Evolutionary conservation across 1,140 invertebrate species (phyloP), one percentile per base, ranked within the genome.

Genomic region (Paraescarpia echinospica): DNA sequence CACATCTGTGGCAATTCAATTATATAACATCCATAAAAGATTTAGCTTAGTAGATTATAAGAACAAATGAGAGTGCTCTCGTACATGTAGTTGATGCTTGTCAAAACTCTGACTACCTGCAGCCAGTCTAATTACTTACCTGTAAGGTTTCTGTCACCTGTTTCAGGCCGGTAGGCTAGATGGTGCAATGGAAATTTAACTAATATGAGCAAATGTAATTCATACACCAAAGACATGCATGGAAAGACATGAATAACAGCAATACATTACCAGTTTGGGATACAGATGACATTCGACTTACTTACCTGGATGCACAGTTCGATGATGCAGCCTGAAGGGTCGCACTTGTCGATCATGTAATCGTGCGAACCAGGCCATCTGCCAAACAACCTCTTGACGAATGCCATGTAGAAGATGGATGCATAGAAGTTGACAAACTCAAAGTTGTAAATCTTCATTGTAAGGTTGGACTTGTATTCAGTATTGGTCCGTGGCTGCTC

Each of bases 341-440:
- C 91, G n/a, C 91, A 91, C n/a, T 91, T 91, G 34, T 93, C 92
- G 31, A 48, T 90, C 6, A 1, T 91, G 48, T 93, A 93, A 33
- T 92, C n/a, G 35, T 93, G 91, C 18, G 91, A 35, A 31, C 92
- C 92, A 33, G 92, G 92, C 41, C 48, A 91, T 33, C 90, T 89
- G 34, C 41, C 92, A 35, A 48, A 90, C 59, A 77, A 6, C 9
- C 93, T 96, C 94, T 96, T 99, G 95, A 99, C 99, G 95, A 99
- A 99, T 0, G 98, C 98, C 91, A 99, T 99, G 96, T 99, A 99
- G 92, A 99, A 98, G 1, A 99, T 97, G 0, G 98, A 99, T 0
- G 98, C 98, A 95, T 99, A 99, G 96, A 98, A 99, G 95, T 99
- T 99, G 96, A 99, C 98, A 95, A 99, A 99, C 96, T 99, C 98